Conservation (phyloP, 92 coral and sea anemone species). For the Zoanthus sociatus region DNA sequence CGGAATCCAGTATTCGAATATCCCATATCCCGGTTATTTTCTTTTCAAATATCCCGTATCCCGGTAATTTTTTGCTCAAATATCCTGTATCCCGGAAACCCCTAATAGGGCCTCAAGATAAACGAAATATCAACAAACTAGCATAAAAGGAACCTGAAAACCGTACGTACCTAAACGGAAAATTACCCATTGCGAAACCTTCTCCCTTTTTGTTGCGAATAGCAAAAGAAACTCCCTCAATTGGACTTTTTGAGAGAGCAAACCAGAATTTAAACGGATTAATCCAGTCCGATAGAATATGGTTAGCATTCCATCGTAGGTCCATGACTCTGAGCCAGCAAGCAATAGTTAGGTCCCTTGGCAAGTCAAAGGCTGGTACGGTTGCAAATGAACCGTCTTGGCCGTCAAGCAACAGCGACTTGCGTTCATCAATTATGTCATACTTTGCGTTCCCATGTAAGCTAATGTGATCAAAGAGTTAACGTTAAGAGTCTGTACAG, state of each 20-base stretch:
- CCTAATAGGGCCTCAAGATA: too few species aligned
- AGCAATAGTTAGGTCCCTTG: conserved; percentile 11
- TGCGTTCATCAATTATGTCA: not conserved
- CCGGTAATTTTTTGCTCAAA: too few species aligned
- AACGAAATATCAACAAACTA: too few species aligned
- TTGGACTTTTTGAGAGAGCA: not conserved
- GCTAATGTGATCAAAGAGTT: not conserved
- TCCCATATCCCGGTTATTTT: too few species aligned
- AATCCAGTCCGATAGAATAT: conserved; percentile 6
- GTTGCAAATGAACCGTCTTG: not conserved
- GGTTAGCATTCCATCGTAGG: not conserved
- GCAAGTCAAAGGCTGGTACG: conserved; percentile 17
- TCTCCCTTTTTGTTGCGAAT: not conserved
- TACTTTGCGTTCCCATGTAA: not conserved
- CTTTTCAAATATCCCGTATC: too few species aligned
- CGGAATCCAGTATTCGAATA: too few species aligned
- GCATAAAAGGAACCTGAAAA: too few species aligned
- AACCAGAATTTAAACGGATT: not conserved
- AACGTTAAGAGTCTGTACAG: too few species aligned
- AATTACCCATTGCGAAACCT: not conserved
- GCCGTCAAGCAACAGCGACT: conserved; percentile 9
- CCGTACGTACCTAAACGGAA: not conserved
- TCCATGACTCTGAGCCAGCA: conserved; percentile 7
- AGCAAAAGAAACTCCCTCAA: not conserved
- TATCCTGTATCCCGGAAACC: too few species aligned